A percentile compares a stretch with the other conserved stretches of the same genome.
phyloP scores from a whole-genome alignment of 2,113 vertebrate genomes.

The Leiothrix lutea region DNA sequence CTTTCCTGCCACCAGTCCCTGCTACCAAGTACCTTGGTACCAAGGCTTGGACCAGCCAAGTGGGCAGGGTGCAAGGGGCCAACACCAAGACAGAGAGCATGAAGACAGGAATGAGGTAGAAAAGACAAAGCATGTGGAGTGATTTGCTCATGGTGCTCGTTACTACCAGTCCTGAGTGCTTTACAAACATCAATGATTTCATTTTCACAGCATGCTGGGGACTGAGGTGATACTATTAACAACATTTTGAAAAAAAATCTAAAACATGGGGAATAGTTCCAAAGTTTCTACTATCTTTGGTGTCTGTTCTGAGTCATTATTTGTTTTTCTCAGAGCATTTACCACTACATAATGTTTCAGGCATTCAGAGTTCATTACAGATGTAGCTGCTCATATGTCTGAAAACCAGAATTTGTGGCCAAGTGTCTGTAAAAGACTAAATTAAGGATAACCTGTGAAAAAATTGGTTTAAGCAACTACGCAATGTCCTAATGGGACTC shows the following conservation, averaged over 20 bases:
- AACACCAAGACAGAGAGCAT: background rate
- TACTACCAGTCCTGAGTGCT: background rate
- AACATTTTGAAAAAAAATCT: background rate
- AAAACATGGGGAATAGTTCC: background rate
- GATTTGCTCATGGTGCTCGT: background rate
- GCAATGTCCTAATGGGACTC: background rate
- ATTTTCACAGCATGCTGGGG: background rate
- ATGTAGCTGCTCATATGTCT: background rate
- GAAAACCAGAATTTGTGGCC: background rate
- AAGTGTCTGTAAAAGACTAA: background rate
- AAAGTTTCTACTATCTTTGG: background rate
- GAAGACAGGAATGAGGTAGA: background rate
- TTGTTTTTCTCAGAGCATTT: background rate
- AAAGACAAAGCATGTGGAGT: background rate
- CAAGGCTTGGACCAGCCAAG: background rate
- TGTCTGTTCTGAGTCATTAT: background rate
- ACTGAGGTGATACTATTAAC: background rate
- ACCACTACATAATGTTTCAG: background rate
- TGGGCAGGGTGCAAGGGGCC: background rate
- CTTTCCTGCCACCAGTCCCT: accelerated
- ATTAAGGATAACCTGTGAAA: background rate
- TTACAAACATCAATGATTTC: background rate
- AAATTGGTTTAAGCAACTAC: background rate
- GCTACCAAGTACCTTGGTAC: background rate
- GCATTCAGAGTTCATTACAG: background rate